Evolutionary conservation across 2,113 vertebrate genomes (phyloP).

Genomic region (human): DNA sequence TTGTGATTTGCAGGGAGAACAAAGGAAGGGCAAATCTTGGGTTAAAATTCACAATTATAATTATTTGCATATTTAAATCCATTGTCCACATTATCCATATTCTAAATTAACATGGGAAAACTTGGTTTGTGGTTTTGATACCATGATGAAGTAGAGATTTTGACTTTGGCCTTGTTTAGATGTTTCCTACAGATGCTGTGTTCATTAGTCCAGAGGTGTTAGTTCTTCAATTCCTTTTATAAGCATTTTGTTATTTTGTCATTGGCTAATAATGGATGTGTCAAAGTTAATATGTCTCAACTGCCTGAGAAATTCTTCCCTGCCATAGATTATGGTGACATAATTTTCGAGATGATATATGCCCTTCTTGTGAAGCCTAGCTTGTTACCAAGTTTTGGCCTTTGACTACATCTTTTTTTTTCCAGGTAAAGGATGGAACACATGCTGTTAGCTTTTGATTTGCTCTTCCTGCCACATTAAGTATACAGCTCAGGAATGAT

Average conservation of each 20-base stretch:
- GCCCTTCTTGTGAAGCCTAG: neutral
- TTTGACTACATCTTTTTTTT: neutral
- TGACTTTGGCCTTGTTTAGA: neutral
- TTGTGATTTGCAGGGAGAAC: neutral
- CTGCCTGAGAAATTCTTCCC: neutral
- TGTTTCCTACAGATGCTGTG: neutral
- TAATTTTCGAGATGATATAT: slow-evolving; percentile 2
- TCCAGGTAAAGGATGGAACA: neutral
- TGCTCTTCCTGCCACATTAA: neutral
- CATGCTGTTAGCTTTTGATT: slow-evolving; percentile 20
- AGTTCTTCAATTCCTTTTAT: slow-evolving; percentile 27
- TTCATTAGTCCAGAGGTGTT: slow-evolving; percentile 19
- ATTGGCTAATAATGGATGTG: slow-evolving; percentile 45
- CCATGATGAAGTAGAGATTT: neutral
- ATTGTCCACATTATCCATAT: neutral
- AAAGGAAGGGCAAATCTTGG: neutral
- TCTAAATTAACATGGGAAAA: neutral
- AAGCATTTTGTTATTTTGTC: slow-evolving; percentile 41
- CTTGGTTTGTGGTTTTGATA: neutral
- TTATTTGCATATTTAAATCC: neutral
- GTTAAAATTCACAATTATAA: neutral
- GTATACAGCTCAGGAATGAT: neutral
- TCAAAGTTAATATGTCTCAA: slow-evolving; percentile 51
- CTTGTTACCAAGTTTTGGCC: neutral
- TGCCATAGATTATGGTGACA: neutral